Base-by-base conservation (phyloP, 2,797 vertebrate genomes). In the Urosaurus nigricauda region DNA sequence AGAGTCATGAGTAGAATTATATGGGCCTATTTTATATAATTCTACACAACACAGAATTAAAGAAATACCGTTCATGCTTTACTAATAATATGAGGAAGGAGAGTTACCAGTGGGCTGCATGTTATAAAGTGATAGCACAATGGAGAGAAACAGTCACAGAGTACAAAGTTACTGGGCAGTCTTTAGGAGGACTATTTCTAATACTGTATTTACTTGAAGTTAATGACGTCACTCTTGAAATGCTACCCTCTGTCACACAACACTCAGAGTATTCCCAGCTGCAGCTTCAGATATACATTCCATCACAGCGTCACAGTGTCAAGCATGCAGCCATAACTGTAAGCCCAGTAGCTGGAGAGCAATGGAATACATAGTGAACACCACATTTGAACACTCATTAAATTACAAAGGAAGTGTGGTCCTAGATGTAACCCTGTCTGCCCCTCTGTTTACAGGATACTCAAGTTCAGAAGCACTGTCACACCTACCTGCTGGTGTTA, bases 341-440 rank as follows among this genome's bases (percentile, higher is more conserved):
- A 89, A 86, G 58, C 68, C 70, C 78, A 65, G 83, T 29, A 85
- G 88, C 56, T 19, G 1, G 79, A 68, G 56, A 56, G 13, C 29
- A 82, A 75, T 2, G 24, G 56, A 75, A 82, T 12, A 5, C 70
- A 43, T n/a, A 37, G 29, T 68, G 43, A 86, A 75, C 5, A 40
- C 43, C 29, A 70, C 24, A 53, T 89, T 37, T 86, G 78, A 89
- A 65, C 11, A 9, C 43, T 85, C 35, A 3, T 87, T 32, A 92
- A 43, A 58, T 92, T 87, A 89, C 77, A 53, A 93, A 94, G 90
- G 94, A 95, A 93, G 85, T 29, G 81, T 1, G 80, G 16, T 29
- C 79, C 63, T 84, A 87, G 68, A 37, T 93, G 85, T 53, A 92
- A 86, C 53, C 2, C n/a, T 81, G 83, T 74, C 7, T 85, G 53